Base-by-base conservation (phyloP, 2,888 invertebrate genomes). In the Selenia dentaria region DNA sequence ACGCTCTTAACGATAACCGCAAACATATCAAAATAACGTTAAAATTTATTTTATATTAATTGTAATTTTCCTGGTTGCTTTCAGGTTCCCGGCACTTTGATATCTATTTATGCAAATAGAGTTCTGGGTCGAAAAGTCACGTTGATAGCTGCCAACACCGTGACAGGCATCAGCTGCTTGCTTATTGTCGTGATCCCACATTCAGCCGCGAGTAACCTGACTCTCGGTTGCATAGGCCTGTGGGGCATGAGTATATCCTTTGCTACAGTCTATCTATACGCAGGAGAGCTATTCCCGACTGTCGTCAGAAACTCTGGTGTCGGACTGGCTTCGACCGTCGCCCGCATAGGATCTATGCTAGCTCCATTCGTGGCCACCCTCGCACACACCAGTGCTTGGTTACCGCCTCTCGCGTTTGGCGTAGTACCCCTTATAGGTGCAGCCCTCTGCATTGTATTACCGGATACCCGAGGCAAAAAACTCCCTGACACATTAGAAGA, bases 221-320 rank as follows among this genome's bases (percentile, higher is more conserved):
- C 92, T 4, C 91, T 96, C 25, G 95, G 96, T 24, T 93, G 95
- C 54, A 74, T 94, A 27, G 96, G 95, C 0, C 94, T 97, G 51
- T 94, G 96, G 68, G 96, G 96, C 6, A 94, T 96, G 79, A 95
- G 96, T 9, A 93, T 96, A 27, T 93, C 95, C 0, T 98, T 97
- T 72, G 95, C 96, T 1, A 95, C 96, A 1, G 95, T 95, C 2
- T 98, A 97, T 74, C 92, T 98, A 9, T 98, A 95, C 76, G 95
- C 96, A 0, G 96, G 96, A 0, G 98, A 98, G 81, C 77, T 97
- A 8, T 97, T 97, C 74, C 98, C 98, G 0, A 98, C 98, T 0
- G 95, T 97, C 1, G 94, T 97, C 0, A 92, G 98, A 18, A 97
- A 97, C 69, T 94, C 95, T 26, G 97, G 96, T 0, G 94, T 98